Base-by-base conservation (phyloP, 1,140 invertebrate genomes). In the Gonatopus flavifemur region DNA sequence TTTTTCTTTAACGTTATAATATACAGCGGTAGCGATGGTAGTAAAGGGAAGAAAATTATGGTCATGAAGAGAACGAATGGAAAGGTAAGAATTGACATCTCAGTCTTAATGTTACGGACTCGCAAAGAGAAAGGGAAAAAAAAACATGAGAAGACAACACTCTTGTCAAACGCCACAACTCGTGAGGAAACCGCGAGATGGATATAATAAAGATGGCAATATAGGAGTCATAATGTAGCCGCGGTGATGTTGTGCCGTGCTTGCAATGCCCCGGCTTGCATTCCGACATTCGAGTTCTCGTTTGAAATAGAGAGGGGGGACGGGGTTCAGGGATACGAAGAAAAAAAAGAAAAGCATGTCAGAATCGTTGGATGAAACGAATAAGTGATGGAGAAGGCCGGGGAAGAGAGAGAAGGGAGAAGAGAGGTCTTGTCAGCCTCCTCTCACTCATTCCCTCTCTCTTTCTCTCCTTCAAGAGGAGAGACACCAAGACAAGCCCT, bases 121-220 rank as follows among this genome's bases (percentile, higher is more conserved):
- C n/a, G n/a, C n/a, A n/a, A n/a, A 21, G 8, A 13, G n/a, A 37
- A 50, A 37, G 28, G 21, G 30, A 37, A 37, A 13, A 19, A 43
- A 28, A 22, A 53, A 44, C 42, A 48, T 35, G 37, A 54, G 38
- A 39, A 49, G 43, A 50, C 48, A 53, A 41, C 65, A 60, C 38
- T 54, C 59, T 62, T 67, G 67, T 70, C 62, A 69, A 69, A 68
- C 46, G 63, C 59, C 57, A 57, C 45, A 53, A n/a, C n/a, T n/a
- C n/a, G n/a, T n/a, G 49, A 57, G 49, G 52, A 62, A 51, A 57
- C 52, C 54, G 52, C 41, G 55, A 46, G 52, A 55, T 59, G 66
- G 55, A 72, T 73, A 69, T 75, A 76, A 76, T 78, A 78, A 78
- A 76, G 72, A 76, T 70, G 67, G 64, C 69, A 62, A 77, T 78